phyloP scores from a whole-genome alignment of 1,140 invertebrate genomes.

The Atopsyche davidsoni region DNA sequence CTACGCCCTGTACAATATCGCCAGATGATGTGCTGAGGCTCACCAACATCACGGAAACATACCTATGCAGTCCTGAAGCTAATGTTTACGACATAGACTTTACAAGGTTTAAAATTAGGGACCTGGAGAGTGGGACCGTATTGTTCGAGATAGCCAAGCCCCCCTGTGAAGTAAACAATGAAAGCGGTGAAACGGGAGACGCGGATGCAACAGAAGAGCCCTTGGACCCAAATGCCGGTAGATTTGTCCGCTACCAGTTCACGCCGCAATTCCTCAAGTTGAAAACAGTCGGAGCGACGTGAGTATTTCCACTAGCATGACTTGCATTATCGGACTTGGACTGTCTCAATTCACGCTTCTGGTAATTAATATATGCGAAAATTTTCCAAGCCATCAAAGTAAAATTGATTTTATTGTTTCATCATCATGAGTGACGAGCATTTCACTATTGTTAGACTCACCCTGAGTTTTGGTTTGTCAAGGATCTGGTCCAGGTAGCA shows the following conservation, averaged over 20 bases:
- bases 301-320: conserved; percentile 52
- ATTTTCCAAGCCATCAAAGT: too few relatives aligned
- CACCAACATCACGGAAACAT: conserved; percentile 61
- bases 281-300: conserved; percentile 94
- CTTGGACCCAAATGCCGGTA: conserved; percentile 81
- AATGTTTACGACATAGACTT: conserved; percentile 98
- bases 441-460: background rate
- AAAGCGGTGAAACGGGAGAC: conserved; percentile 55
- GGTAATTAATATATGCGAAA: too few relatives aligned
- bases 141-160: conserved; percentile 95
- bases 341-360: background rate
- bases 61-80: conserved; percentile 89
- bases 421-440: background rate
- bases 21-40: conserved; percentile 59
- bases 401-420: background rate
- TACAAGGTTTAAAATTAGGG: conserved; percentile 93
- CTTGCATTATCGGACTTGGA: conserved; percentile 11
- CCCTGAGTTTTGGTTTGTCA: background rate
- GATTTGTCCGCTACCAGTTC: conserved; percentile 97
- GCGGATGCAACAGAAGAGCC: conserved; percentile 57
- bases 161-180: conserved; percentile 50
- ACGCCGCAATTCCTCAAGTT: conserved; percentile 93
- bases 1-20: conserved; percentile 41
- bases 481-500: too few relatives aligned
- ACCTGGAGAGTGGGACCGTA: conserved; percentile 86